Evolutionary conservation across 2,797 vertebrate species (phyloP), one percentile per base, ranked within the genome.

Genomic region (Acanthurus leucopareius): DNA sequence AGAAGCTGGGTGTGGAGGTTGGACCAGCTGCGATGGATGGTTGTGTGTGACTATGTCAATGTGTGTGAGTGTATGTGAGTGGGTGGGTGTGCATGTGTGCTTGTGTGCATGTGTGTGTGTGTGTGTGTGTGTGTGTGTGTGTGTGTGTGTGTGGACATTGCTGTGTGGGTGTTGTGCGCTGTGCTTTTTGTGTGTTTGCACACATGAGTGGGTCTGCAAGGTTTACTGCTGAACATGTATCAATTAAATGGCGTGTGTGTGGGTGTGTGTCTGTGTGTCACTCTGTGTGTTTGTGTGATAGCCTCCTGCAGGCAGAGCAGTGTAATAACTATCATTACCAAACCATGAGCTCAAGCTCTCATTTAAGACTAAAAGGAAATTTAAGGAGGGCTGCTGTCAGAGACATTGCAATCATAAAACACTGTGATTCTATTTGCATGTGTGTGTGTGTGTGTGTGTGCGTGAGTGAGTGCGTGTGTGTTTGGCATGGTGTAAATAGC

Each of bases 301-400:
- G 82, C 54, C 73, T 90, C 85, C 74, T 88, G 83, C 82, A 85
- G 83, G 86, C 82, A 86, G 78, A 79, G 68, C 70, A 52, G n/a
- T 73, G 77, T 91, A 93, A 93, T 88, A 90, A 88, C 84, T 88
- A 71, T 92, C 75, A 92, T 93, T 92, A 92, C 73, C 60, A 80
- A 86, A 85, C 73, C 85, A 83, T 69, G 54, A 57, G 67, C 77
- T 83, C 45, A 88, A 85, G 82, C 77, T 73, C 58, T 89, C 73
- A 86, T 90, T 91, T 88, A 91, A 86, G 85, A 86, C 84, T 85
- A 69, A 84, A 90, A 79, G 70, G 66, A 85, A 83, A 90, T 92
- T 83, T 81, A 84, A 88, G 81, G 16, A 79, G 56, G 63, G 56
- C 49, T n/a, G 48, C 78, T 82, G 69, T 85, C 77, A 78, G 59